Evolutionary conservation across 2,888 invertebrate genomes (phyloP).

Genomic region (Dichetophora obliterata): DNA sequence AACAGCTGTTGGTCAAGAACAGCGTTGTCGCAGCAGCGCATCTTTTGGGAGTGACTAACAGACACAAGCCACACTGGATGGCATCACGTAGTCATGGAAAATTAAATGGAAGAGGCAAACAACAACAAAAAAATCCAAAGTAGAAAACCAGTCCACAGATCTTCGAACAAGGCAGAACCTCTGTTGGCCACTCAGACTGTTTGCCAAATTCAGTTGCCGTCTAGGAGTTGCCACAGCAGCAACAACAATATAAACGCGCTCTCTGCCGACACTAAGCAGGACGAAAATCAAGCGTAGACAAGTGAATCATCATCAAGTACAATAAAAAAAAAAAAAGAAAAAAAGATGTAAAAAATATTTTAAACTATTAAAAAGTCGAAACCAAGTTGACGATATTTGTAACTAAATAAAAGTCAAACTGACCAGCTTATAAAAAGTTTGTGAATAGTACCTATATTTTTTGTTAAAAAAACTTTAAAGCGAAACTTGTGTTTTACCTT

Average conservation of each 20-base stretch:
- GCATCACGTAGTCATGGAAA: background rate
- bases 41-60: background rate
- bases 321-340: background rate
- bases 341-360: too few species aligned
- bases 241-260: background rate
- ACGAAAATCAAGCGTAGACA: background rate
- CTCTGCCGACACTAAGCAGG: background rate
- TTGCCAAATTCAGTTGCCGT: constrained; percentile 26
- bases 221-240: constrained; percentile 30
- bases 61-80: background rate
- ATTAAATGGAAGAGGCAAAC: background rate
- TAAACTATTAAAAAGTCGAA: background rate
- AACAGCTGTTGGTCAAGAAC: constrained; percentile 5
- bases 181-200: background rate
- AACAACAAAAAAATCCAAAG: background rate
- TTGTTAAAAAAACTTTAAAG: too few species aligned
- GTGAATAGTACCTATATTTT: too few species aligned
- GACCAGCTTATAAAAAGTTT: too few species aligned
- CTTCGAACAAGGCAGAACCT: constrained; percentile 24
- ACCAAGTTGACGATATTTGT: too few species aligned
- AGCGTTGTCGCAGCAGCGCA: background rate
- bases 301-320: background rate
- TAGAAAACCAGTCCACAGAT: constrained; percentile 19
- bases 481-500: too few species aligned
- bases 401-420: too few species aligned